These are phyloP conservation scores for Drosophila kuntzei DNA, from an alignment of 2,888 invertebrate genomes.

Conservation along the genomic window DNA sequence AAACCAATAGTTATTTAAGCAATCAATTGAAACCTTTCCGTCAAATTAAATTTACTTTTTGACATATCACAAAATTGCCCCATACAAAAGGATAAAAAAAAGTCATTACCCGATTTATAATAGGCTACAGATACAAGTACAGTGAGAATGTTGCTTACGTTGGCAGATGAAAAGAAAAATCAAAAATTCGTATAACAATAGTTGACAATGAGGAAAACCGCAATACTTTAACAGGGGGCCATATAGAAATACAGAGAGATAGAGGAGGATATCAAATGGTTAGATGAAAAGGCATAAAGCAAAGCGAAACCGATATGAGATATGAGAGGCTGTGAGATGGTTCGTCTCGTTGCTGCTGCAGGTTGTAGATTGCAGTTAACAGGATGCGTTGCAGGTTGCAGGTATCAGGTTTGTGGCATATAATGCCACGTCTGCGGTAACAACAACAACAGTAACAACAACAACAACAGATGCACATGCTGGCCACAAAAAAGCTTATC, in stretches of 20 bases:
- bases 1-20: conserved; percentile 5
- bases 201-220: conserved; percentile 70
- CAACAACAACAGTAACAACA: conserved; percentile 32
- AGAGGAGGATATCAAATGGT: conserved; percentile 45
- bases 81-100: not conserved
- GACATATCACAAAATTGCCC: conserved; percentile 35
- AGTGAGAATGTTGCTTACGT: conserved; percentile 22
- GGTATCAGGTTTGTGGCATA: conserved; percentile 45
- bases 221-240: conserved; percentile 57
- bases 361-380: conserved; percentile 31
- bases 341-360: conserved; percentile 34
- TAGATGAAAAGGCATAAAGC: conserved; percentile 63
- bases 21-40: not conserved
- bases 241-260: conserved; percentile 5
- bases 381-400: conserved; percentile 18
- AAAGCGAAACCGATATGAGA: conserved; percentile 55
- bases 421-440: conserved; percentile 71
- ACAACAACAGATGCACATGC: conserved; percentile 39
- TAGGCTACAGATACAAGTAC: not conserved
- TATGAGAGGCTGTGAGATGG: conserved; percentile 37
- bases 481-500: conserved; percentile 77
- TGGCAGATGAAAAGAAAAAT: conserved; percentile 40
- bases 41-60: conserved; percentile 21
- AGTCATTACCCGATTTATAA: conserved; percentile 25
- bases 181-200: conserved; percentile 65